Base-by-base conservation (phyloP, 2,888 invertebrate genomes). In the Ormia ochracea region DNA sequence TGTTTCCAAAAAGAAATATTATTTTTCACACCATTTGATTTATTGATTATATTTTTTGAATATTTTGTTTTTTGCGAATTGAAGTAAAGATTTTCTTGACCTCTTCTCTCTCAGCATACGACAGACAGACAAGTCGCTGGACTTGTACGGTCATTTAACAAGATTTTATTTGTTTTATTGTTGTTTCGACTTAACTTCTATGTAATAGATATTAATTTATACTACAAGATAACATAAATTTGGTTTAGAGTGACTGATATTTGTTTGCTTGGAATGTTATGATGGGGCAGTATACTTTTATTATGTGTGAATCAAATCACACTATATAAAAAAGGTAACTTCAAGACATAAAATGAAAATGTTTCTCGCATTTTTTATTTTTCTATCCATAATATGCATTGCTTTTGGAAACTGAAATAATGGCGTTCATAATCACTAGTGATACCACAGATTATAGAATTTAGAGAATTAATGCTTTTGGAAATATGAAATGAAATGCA, bases 1-100 rank as follows among this genome's bases (percentile, higher is more conserved):
- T 28, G 26, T 28, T 21, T n/a, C 0, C 4, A 10, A 31, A 23
- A 33, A 14, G 33, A 74, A 69, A 69, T 26, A 80, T 73, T 73
- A 76, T 76, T 80, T 76, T 80, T 80, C 80, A 76, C 80, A 80
- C 80, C 76, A 80, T 70, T 68, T 80, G 76, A 80, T 80, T 80
- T 80, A 80, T 76, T 65, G 79, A 45, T 70, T 43, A 59, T 73
- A 73, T 73, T 73, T 78, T 70, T 78, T 50, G 54, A 66, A 10
- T 31, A 43, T 33, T 63, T 43, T 61, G 2, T 38, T 43, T 48
- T 10, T 63, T 12, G 52, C 61, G 54, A 63, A 63, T 65, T 63
- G 59, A n/a, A 65, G 56, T 63, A 33, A 45, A 80, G 63, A 76
- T 80, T 76, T 58, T 76, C 80, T 76, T 80, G 80, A 80, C 80